Base-by-base conservation (phyloP, 2,797 vertebrate genomes). In the Sciaenops ocellatus region DNA sequence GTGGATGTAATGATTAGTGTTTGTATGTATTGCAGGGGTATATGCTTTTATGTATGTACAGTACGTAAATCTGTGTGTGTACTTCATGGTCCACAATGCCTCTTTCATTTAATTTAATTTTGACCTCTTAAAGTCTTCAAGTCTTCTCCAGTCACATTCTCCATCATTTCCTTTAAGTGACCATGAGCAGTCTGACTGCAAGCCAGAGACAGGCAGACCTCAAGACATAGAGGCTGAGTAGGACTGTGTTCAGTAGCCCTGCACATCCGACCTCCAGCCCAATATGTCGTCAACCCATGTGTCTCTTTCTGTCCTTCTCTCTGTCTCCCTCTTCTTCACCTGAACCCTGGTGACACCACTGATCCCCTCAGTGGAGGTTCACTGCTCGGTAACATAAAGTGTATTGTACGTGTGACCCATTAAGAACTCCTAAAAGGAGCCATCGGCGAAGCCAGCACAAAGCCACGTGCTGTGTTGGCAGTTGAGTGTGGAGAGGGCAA, bases 391-490 rank as follows among this genome's bases (percentile, higher is more conserved):
- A 87, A 87, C 82, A 91, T 68, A 76, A 84, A 82, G 78, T 69
- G 54, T 73, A 74, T 84, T 88, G 84, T 92, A 82, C 70, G 50
- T 88, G 80, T 91, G 86, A 88, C 84, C 86, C 81, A 73, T 85
- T 87, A 89, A 91, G 77, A 79, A 62, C 63, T 85, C 68, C 80
- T 86, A 80, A 90, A 90, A 89, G 87, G 88, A 91, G 80, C 80
- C 78, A 82, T 88, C 79, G 78, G 79, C n/a, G 79, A 88, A 85
- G 79, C 64, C 76, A 79, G 85, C 78, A 89, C 86, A 85, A 87
- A 93, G 83, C 85, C 91, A 88, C 84, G 87, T 91, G 91, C 87
- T 93, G 89, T 87, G 85, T 84, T 90, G 85, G 90, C 83, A 90
- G 76, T 87, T 78, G 80, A 91, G 82, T 90, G 88, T 87, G 87